Evolutionary conservation across 1,140 invertebrate species (phyloP).

Genomic region (Aricia agestis): DNA sequence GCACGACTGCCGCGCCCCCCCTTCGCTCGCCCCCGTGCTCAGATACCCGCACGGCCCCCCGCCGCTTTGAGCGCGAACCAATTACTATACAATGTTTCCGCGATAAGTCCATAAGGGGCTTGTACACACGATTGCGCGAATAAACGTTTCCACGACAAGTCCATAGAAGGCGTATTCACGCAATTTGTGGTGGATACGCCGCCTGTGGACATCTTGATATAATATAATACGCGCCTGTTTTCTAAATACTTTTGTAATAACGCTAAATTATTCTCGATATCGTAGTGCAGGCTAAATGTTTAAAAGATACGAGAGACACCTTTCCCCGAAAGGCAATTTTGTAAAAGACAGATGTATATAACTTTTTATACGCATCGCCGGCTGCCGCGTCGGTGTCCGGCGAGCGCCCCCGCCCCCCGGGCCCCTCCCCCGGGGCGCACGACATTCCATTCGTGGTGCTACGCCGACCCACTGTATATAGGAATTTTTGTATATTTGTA

Average conservation of each 20-base stretch:
- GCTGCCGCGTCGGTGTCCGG: constrained; percentile 22
- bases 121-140: background rate
- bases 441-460: constrained; percentile 42
- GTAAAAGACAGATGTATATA: constrained; percentile 13
- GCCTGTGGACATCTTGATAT: background rate
- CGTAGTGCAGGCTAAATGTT: background rate
- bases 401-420: constrained; percentile 15
- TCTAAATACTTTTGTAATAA: background rate
- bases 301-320: background rate
- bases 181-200: background rate
- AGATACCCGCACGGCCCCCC: constrained; percentile 93
- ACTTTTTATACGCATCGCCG: constrained; percentile 13
- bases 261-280: background rate
- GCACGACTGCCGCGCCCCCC: constrained; percentile 88
- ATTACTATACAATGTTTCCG: background rate
- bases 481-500: constrained; percentile 67
- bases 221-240: constrained; percentile 1
- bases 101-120: background rate
- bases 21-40: constrained; percentile 90
- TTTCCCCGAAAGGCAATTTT: background rate
- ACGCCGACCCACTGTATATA: constrained; percentile 45
- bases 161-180: too few species aligned
- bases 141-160: background rate
- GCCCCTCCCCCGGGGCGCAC: constrained; percentile 22
- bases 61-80: constrained; percentile 80